phyloP scores from a whole-genome alignment of 2,797 vertebrate species.

The Gambusia yucatana region DNA sequence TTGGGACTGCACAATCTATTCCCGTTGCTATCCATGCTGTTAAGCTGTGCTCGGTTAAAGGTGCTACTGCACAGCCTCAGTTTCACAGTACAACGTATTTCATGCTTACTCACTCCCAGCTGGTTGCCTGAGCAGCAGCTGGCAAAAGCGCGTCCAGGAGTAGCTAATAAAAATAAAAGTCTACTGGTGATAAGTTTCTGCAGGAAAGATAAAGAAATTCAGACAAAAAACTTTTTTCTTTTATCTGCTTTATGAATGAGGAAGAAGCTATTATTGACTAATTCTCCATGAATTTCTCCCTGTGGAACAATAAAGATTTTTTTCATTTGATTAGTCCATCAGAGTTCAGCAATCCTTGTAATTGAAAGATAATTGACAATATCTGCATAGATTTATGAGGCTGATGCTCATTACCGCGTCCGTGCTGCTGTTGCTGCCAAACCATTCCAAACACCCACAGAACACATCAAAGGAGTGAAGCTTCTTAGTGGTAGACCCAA shows the following conservation, averaged over 20 bases:
- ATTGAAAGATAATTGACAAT: conserved; percentile 28
- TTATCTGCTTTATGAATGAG: not conserved
- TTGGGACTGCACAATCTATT: not conserved
- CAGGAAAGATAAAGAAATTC: conserved; percentile 7
- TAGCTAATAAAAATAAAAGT: not conserved
- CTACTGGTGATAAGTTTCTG: conserved; percentile 4
- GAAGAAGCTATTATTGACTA: conserved; percentile 11
- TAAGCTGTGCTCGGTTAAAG: not conserved
- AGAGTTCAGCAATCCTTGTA: conserved; percentile 8
- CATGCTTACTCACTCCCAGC: not conserved
- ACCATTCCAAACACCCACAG: conserved; percentile 16
- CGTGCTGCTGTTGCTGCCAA: conserved; percentile 2
- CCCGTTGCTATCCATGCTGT: not conserved
- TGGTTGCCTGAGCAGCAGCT: not conserved
- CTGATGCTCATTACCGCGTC: conserved; percentile 32
- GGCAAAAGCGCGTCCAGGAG: not conserved
- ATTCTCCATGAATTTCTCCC: not conserved
- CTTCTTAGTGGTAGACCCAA: not conserved
- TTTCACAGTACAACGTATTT: not conserved
- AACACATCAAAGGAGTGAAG: conserved; percentile 18
- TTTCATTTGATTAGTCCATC: conserved; percentile 7
- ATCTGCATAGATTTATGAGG: conserved; percentile 7
- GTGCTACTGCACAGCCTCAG: not conserved
- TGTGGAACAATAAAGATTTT: not conserved
- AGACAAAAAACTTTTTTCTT: not conserved